Evolutionary conservation across 2,888 invertebrate species (phyloP).

Genomic region (Silvanus unidentatus): DNA sequence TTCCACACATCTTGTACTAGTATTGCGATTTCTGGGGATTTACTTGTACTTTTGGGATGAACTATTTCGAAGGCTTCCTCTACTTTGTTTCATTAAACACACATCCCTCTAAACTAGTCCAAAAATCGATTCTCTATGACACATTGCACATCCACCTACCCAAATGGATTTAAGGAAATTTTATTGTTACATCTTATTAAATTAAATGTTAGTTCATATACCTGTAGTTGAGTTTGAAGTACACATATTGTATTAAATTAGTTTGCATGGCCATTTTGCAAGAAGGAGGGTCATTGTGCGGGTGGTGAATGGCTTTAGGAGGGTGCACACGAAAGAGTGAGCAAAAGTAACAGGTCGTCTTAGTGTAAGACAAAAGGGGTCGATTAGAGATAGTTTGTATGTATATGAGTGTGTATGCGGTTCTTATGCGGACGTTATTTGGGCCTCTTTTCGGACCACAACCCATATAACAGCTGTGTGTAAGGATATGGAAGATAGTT

Average conservation of each 20-base stretch:
- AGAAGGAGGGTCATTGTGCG: slow-evolving; percentile 23
- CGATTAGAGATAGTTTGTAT: slow-evolving; percentile 45
- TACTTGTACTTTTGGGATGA: too few species aligned
- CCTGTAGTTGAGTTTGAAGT: background rate
- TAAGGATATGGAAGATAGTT: slow-evolving; percentile 42
- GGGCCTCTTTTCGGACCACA: slow-evolving; percentile 33
- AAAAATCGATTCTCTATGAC: too few species aligned
- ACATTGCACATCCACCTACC: too few species aligned
- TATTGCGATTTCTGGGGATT: too few species aligned
- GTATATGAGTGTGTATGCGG: slow-evolving; percentile 30
- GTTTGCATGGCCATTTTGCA: slow-evolving; percentile 28
- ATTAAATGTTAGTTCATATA: background rate
- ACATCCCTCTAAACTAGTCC: too few species aligned
- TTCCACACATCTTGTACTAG: background rate
- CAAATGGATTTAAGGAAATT: too few species aligned
- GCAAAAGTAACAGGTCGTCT: slow-evolving; percentile 20
- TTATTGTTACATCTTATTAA: background rate
- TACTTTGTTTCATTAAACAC: too few species aligned
- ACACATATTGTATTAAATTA: slow-evolving; percentile 31
- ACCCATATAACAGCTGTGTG: slow-evolving; percentile 39
- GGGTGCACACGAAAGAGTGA: slow-evolving; percentile 12
- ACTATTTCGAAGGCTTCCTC: too few species aligned
- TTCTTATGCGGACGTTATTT: slow-evolving; percentile 26
- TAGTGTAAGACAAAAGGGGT: slow-evolving; percentile 40
- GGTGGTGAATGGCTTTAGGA: slow-evolving; percentile 13